These are phyloP conservation scores for Neomorphus geoffroyi DNA, from an alignment of 2,797 vertebrate species.

Conservation along the genomic window DNA sequence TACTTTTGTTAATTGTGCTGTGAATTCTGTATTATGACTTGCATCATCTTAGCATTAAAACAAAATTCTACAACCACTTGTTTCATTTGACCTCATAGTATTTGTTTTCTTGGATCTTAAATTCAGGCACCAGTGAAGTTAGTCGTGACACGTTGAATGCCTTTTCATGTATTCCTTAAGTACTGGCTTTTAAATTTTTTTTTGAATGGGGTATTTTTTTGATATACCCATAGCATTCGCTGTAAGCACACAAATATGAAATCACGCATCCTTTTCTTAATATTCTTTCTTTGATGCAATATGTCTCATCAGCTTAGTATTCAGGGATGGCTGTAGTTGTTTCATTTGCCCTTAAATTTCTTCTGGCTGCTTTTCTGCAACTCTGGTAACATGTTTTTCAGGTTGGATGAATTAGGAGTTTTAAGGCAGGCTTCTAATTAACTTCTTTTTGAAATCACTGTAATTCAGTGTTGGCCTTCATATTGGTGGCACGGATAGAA, in stretches of 20 bases:
- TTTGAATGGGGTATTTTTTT: background rate
- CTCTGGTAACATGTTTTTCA: background rate
- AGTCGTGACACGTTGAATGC: background rate
- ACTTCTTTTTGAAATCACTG: background rate
- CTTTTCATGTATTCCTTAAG: background rate
- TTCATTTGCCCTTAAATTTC: background rate
- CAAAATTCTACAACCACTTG: background rate
- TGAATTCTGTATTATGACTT: background rate
- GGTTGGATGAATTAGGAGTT: background rate
- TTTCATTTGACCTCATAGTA: background rate
- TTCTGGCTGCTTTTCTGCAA: background rate
- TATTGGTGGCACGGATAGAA: background rate
- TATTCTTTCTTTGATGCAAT: background rate
- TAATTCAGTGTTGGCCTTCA: background rate
- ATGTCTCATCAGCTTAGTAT: background rate
- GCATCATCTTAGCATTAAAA: background rate
- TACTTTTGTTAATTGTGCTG: background rate
- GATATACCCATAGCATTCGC: background rate
- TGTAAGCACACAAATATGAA: background rate
- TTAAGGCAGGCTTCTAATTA: constrained; percentile 19
- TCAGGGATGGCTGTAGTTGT: background rate
- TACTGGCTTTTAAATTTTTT: background rate
- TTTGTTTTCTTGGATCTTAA: background rate
- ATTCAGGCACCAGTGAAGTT: background rate
- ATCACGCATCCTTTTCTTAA: background rate